Percentiles rank a stretch among this genome's conserved stretches.
phyloP scores from a whole-genome alignment of 1,140 invertebrate species.

The Anoplophora glabripennis region DNA sequence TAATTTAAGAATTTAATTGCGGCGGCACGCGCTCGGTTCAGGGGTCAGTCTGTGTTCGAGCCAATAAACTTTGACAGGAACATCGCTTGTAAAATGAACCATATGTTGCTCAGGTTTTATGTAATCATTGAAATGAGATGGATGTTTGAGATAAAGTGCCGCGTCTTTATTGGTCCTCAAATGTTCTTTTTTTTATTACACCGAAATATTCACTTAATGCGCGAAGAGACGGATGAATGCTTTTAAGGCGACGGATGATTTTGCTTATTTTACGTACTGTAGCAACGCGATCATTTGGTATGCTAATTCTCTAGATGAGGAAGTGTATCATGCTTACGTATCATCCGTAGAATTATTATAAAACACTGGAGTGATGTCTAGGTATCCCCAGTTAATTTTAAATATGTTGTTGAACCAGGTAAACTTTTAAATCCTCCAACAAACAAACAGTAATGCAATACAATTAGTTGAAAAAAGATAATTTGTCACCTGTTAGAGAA shows the following conservation, averaged over 20 bases:
- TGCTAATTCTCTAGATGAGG: too few species aligned
- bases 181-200: constrained; percentile 18
- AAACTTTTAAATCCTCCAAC: too few species aligned
- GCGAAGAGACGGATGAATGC: constrained; percentile 2
- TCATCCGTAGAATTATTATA: too few species aligned
- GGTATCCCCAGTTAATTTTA: too few species aligned
- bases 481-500: too few species aligned
- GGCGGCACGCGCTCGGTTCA: constrained; percentile 26
- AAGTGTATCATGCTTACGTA: too few species aligned
- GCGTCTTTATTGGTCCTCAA: constrained; percentile 22
- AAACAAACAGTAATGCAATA: too few species aligned
- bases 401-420: too few species aligned
- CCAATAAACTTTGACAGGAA: constrained; percentile 26
- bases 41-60: constrained; percentile 9
- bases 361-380: too few species aligned
- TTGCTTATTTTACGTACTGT: too few species aligned
- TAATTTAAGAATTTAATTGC: constrained; percentile 36
- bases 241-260: not conserved
- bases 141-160: constrained; percentile 32
- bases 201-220: constrained; percentile 9
- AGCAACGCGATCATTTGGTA: too few species aligned
- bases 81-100: constrained; percentile 21
- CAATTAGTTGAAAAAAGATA: too few species aligned
- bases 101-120: constrained; percentile 30
- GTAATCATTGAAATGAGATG: constrained; percentile 30